Percentiles rank a stretch among this genome's conserved stretches.
phyloP scores from a whole-genome alignment of 2,888 invertebrate genomes.

The Lissonota sp. region DNA sequence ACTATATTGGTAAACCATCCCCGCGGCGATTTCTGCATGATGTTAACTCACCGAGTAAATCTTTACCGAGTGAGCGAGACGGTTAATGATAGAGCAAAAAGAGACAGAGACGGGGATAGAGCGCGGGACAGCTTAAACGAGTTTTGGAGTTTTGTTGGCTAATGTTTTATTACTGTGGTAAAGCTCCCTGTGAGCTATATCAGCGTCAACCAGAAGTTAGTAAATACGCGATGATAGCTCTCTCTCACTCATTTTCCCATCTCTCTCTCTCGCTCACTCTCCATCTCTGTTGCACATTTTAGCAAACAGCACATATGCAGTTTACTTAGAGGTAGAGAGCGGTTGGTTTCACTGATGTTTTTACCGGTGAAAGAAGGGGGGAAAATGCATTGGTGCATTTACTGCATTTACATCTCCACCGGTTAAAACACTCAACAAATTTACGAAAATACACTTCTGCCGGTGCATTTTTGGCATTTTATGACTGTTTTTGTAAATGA shows the following conservation, averaged over 20 bases:
- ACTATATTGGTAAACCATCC: constrained; percentile 29
- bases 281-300: not conserved
- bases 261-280: not conserved
- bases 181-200: not conserved
- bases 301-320: constrained; percentile 45
- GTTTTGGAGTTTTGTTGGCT: constrained; percentile 66
- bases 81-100: constrained; percentile 5
- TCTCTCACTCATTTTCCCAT: not conserved
- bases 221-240: constrained; percentile 21
- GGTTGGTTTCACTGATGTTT: constrained; percentile 48
- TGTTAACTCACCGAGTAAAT: constrained; percentile 62
- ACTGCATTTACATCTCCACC: not conserved
- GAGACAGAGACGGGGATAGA: constrained; percentile 20
- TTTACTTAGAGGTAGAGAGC: constrained; percentile 59
- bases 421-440: too few relatives aligned
- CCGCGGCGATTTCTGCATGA: constrained; percentile 35
- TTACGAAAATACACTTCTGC: too few relatives aligned
- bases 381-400: not conserved
- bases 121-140: constrained; percentile 53
- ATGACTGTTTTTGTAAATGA: too few relatives aligned
- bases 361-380: constrained; percentile 16
- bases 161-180: constrained; percentile 64
- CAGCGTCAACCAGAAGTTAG: constrained; percentile 29
- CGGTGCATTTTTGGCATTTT: too few relatives aligned
- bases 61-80: constrained; percentile 43